Evolutionary conservation across 2,888 invertebrate species (phyloP).

Genomic region (Euzetes globulus): DNA sequence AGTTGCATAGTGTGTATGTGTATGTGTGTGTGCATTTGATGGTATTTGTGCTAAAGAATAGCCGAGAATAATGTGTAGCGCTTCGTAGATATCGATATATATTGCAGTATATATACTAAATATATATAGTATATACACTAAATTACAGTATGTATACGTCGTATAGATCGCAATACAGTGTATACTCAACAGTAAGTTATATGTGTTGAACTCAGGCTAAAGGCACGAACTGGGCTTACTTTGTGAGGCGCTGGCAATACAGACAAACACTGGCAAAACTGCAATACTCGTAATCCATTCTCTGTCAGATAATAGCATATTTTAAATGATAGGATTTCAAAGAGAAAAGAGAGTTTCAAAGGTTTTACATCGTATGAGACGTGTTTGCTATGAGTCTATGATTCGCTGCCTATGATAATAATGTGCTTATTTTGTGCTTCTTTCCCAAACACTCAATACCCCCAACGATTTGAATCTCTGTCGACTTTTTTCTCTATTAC

Average conservation of each 20-base stretch:
- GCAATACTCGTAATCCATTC: slow-evolving; percentile 26
- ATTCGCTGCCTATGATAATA: slow-evolving; percentile 21
- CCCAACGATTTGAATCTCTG: background rate
- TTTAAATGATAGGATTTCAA: slow-evolving; percentile 28
- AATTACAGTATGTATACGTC: background rate
- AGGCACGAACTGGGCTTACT: slow-evolving; percentile 24
- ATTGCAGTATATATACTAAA: background rate
- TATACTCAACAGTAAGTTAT: slow-evolving; percentile 13
- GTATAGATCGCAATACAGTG: background rate
- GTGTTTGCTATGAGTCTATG: slow-evolving; percentile 1
- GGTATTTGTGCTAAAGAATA: background rate
- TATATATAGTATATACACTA: background rate
- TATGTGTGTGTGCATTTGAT: slow-evolving; percentile 23
- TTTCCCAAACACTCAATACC: slow-evolving; percentile 10
- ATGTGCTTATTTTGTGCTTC: slow-evolving; percentile 18
- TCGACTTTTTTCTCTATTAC: slow-evolving; percentile 1
- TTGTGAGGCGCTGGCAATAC: background rate
- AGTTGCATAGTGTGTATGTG: background rate
- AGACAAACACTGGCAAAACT: background rate
- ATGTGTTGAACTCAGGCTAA: slow-evolving; percentile 12
- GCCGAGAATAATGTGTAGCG: slow-evolving; percentile 7
- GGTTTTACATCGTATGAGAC: slow-evolving; percentile 13
- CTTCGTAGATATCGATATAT: slow-evolving; percentile 21
- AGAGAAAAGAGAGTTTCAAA: slow-evolving; percentile 21
- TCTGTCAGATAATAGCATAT: slow-evolving; percentile 29